Percentiles rank a stretch among this genome's conserved stretches.
Conservation (phyloP, 2,888 invertebrate species). For the Cyrtodaria siliqua region DNA sequence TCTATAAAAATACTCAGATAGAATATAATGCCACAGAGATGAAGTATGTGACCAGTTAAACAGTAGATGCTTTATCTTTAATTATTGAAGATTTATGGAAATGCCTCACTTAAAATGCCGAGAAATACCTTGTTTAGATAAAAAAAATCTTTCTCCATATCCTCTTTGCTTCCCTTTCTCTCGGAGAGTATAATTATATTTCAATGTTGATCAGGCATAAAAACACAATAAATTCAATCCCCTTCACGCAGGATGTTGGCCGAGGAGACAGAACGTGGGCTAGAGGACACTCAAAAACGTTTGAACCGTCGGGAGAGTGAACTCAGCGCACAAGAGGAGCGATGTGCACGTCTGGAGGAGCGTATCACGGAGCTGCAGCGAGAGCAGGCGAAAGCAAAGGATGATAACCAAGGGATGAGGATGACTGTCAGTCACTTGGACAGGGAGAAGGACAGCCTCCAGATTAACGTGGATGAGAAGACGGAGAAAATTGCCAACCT, state of each 20-base stretch:
- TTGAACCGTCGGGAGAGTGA: conserved; percentile 80
- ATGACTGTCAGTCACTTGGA: conserved; percentile 81
- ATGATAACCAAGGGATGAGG: conserved; percentile 80
- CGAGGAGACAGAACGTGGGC: conserved; percentile 83
- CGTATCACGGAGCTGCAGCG: conserved; percentile 72
- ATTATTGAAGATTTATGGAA: too few relatives aligned
- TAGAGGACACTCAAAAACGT: conserved; percentile 80
- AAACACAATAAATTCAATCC: too few relatives aligned
- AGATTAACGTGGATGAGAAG: conserved; percentile 84
- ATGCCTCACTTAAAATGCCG: too few relatives aligned
- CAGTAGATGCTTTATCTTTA: too few relatives aligned
- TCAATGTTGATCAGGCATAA: too few relatives aligned
- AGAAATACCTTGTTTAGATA: too few relatives aligned
- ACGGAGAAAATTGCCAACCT: conserved; percentile 81
- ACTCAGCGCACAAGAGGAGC: conserved; percentile 78
- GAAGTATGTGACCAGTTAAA: too few relatives aligned
- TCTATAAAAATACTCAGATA: too few relatives aligned
- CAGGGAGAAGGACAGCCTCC: conserved; percentile 84
- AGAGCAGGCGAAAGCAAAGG: conserved; percentile 68
- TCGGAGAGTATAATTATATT: too few relatives aligned
- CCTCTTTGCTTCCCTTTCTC: too few relatives aligned
- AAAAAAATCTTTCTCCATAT: too few relatives aligned
- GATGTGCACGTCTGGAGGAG: conserved; percentile 77
- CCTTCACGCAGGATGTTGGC: conserved; percentile 82
- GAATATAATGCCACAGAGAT: too few relatives aligned